Base-by-base conservation (phyloP, 2,888 invertebrate genomes). In the Agrilus biguttatus region DNA sequence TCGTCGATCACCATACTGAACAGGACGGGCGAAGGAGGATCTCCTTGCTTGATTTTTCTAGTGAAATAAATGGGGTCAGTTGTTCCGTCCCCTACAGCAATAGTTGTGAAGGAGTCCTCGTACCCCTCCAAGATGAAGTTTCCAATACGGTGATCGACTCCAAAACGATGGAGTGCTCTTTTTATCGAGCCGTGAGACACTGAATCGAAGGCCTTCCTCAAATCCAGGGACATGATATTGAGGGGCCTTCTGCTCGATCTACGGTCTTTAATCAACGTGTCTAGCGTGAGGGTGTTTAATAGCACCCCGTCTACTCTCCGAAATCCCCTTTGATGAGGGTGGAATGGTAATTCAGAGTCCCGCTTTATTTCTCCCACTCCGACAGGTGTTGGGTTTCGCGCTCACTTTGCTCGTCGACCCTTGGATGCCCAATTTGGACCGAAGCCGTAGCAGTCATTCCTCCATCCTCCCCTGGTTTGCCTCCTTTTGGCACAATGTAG, bases 131-230 rank as follows among this genome's bases (percentile, higher is more conserved):
- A 6, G 8, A 65, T 35, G 42, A 63, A 65, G 1, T 49, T 40
- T 8, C 54, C 48, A 17, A 63, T 53, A 1, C 39, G 47, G 14
- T 17, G 36, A 23, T 23, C 49, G 45, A 21, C 45, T 2, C 4
- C 4, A 17, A 17, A 17, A 3, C 17, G 17, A 17, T 4, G 23
- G 28, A 67, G 53, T 7, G 59, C 53, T 3, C 53, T 48, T 6
- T 35, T 5, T n/a, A 63, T 47, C 7, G 51, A 44, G 6, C 43
- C 2, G 23, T 51, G 52, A 1, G 49, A 47, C 1, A 53, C 48
- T 0, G 51, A 56, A 46, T 67, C 66, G 47, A 63, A 67, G 2
- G 65, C 67, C 50, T 65, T 67, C 8, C 61, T 51, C 13, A 66
- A 56, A 47, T 67, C 66, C 2, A 67, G 51, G 19, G 61, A 56